Evolutionary conservation across 2,888 invertebrate species (phyloP), one percentile per base, ranked within the genome.

Genomic region (Stenodema calcarata): DNA sequence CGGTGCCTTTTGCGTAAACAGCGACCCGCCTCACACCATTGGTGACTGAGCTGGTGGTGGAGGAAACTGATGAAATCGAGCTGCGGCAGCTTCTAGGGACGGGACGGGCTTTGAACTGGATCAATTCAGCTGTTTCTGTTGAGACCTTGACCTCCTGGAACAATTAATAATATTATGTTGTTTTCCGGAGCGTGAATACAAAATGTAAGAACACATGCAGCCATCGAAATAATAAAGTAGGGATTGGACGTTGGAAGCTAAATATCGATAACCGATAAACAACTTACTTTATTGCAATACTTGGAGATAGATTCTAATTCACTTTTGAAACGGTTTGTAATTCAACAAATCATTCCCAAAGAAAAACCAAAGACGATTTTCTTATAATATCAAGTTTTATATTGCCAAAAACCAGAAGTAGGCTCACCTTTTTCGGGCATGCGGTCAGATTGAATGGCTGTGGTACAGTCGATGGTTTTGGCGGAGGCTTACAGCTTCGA

Each of bases 41-140:
- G 35, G 7, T 35, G 7, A 14, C 6, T 0, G 18, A 3, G 30
- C 80, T 80, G 14, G 80, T 1, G n/a, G 2, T 50, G 16, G 80
- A 80, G 30, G 27, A 30, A 14, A 80, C 4, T 0, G 80, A 80
- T 3, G 80, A 47, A 14, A 80, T 27, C n/a, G 80, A 50, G 54
- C 80, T 80, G 6, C 80, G 80, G 54, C 80, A 80, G 23, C 80
- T 80, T 30, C 12, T 47, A 0, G 80, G 80, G n/a, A 80, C 54
- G 4, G 80, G 80, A 0, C 80, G 80, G 14, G 80, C 80, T 18
- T 80, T 80, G 80, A 80, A 80, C 35, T 80, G 14, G 16, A 80
- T 30, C 54, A 80, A 16, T 16, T 50, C 80, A 4, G 54, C 18
- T 16, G 35, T 75, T 18, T 75, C 73, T 9, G 16, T 12, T 0